Evolutionary conservation across 2,113 vertebrate genomes (phyloP), one percentile per base, ranked within the genome.

Genomic region (Sceloporus undulatus): DNA sequence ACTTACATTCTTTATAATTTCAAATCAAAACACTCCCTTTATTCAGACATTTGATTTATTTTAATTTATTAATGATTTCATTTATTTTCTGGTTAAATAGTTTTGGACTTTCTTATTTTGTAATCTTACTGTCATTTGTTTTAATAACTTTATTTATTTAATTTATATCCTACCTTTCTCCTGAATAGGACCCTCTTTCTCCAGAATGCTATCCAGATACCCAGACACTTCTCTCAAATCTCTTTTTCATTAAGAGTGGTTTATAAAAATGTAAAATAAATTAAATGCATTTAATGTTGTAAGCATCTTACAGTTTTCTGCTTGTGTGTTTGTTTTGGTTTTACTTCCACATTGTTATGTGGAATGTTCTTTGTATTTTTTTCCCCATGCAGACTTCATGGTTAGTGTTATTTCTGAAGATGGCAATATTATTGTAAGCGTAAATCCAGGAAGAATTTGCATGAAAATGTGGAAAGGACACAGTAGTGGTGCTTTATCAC

Each of bases 321-420:
- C 27, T 29, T 74, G n/a, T 19, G 34, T 71, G 23, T 14, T 3
- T 87, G 21, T 11, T 34, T 73, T 18, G 34, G 79, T 27, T 71
- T 86, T 62, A 23, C 19, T 85, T 66, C 25, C 34, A 29, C 3
- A 66, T 82, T 88, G 81, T 25, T 79, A 10, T 82, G 54, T 3
- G 14, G 79, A 79, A 90, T 88, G 78, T 23, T 29, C 9, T 79
- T 92, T 79, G 13, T 3, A 87, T 83, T 18, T 89, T 95, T 48
- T 4, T 79, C 27, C 2, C 81, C 66, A 40, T 85, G 78, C 94
- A 99, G 99, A 98, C 94, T 99, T 99, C 94, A 95, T 96, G 65
- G 96, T 99, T 92, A 98, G 95, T 48, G 97, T 98, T 89, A 86
- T 98, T 92, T 98, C 99, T 83, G 99, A 99, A 92, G 98, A 97